Conservation (phyloP, 2,113 vertebrate species). For the Microtus richardsoni region DNA sequence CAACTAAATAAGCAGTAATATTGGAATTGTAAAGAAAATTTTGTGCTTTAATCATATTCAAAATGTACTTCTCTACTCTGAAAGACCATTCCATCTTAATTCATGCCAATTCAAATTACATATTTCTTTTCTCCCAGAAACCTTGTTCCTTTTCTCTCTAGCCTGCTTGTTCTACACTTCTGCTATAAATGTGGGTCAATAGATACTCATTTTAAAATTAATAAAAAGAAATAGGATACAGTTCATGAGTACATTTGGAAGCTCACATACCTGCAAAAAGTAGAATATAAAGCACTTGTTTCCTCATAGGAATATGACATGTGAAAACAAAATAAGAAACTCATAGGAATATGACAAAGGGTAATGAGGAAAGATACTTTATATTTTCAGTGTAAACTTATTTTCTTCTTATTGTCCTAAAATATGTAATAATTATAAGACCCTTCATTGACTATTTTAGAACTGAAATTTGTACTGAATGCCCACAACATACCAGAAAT, state of each 20-base stretch:
- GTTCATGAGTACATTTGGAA: background rate
- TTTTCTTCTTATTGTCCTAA: background rate
- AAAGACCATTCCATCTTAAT: slow-evolving; percentile 5
- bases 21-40: slow-evolving; percentile 1
- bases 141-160: background rate
- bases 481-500: background rate
- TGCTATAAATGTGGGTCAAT: background rate
- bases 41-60: background rate
- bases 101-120: background rate
- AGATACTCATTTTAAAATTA: background rate
- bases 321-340: too few relatives aligned
- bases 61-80: background rate
- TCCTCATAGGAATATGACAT: background rate
- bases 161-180: background rate
- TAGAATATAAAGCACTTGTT: background rate
- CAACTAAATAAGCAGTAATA: background rate
- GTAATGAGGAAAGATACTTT: background rate
- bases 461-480: background rate
- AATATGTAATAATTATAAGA: background rate
- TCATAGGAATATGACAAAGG: background rate
- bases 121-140: background rate
- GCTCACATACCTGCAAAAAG: background rate
- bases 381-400: background rate
- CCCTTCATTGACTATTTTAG: background rate
- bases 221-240: background rate